Evolutionary conservation across 2,113 vertebrate species (phyloP).

Genomic region (Caloenas nicobarica): DNA sequence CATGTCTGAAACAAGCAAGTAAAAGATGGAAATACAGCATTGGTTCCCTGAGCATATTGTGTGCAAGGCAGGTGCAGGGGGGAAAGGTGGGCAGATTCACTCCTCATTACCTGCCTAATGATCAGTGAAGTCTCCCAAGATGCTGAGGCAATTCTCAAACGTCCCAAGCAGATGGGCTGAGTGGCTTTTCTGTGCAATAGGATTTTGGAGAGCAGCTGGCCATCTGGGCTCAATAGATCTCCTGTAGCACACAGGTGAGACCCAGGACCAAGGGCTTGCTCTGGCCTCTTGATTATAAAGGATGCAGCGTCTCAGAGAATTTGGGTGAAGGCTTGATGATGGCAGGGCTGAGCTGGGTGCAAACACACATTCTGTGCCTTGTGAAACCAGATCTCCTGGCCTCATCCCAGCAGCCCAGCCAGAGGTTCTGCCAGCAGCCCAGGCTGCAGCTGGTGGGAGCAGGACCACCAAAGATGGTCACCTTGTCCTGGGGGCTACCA

Average conservation of each 20-base stretch:
- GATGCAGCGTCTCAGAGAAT: neutral
- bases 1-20: neutral
- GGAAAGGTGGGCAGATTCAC: neutral
- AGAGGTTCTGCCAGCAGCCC: neutral
- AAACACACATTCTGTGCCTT: rapidly evolving
- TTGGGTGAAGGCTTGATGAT: neutral
- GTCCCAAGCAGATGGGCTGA: neutral
- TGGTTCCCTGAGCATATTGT: neutral
- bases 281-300: neutral
- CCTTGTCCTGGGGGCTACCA: neutral
- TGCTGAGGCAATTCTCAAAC: neutral
- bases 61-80: neutral
- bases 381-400: neutral
- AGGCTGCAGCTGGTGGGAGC: neutral
- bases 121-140: neutral
- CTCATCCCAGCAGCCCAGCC: neutral
- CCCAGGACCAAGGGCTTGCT: neutral
- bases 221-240: neutral
- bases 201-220: neutral
- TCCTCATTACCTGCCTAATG: neutral
- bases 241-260: neutral
- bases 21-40: neutral
- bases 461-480: neutral
- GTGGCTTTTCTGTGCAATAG: neutral
- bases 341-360: neutral